Evolutionary conservation across 2,888 invertebrate species (phyloP), one percentile per base, ranked within the genome.

Genomic region (Philereme transversata): DNA sequence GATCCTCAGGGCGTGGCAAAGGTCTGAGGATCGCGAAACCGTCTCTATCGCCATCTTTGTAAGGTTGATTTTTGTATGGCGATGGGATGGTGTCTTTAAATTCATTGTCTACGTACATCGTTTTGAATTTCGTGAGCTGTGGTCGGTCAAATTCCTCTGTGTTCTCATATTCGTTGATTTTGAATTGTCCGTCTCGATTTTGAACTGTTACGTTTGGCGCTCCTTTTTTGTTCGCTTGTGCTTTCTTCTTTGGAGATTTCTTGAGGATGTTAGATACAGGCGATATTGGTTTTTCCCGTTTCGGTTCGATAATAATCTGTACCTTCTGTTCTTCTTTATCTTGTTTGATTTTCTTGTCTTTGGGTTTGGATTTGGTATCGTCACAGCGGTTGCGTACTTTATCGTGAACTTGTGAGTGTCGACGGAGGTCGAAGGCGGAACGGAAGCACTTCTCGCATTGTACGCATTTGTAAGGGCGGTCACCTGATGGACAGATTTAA

Each of bases 371-470:
- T 51, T 81, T 82, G 9, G 71, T 72, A 8, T 83, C 82, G 40
- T 77, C 79, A 51, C 75, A 65, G 0, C 81, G 65, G 62, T 71
- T 70, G n/a, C 84, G 79, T 7, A 81, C 66, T 56, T 87, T 88
- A 49, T 87, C 86, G 83, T 97, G 97, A 0, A 95, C 96, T 53
- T 94, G 94, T 80, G 94, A 90, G 79, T 97, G 97, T 0, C 97
- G 93, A 57, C 96, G 96, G 90, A 97, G 94, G 81, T 97, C 97
- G 10, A 96, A 96, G 4, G 95, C 94, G 0, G 96, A 96, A 5
- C 97, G 94, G 88, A 98, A 98, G 35, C 95, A 94, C 79, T 97
- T 97, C 0, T 94, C 95, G 80, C 97, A 97, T 0, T 95, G 91
- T 0, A 93, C 86, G 74, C 97, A 97, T 5, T 94, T 93, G 84